Evolutionary conservation across 1,140 invertebrate genomes (phyloP).

Genomic region (Akabosia matsudoensis): DNA sequence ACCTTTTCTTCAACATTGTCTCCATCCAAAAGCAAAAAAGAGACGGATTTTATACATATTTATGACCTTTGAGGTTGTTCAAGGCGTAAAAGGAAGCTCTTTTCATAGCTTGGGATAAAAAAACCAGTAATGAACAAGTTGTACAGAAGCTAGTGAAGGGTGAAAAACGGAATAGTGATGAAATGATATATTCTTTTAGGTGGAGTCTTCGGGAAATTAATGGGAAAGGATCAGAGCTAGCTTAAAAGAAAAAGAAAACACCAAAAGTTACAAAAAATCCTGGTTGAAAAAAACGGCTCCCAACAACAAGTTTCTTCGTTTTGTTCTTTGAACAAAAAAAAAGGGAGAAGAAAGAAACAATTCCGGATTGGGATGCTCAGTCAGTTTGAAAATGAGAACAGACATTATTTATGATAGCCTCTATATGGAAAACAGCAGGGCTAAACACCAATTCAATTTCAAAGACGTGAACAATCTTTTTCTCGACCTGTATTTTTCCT

Average conservation of each 20-base stretch:
- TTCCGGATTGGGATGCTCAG: not conserved
- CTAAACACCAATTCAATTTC: too few species aligned
- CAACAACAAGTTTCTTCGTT: not conserved
- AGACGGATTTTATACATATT: not conserved
- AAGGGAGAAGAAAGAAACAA: too few species aligned
- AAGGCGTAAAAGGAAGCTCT: not conserved
- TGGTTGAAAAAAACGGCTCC: not conserved
- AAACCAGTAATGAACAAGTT: not conserved
- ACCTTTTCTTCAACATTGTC: too few species aligned
- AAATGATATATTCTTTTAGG: conserved; percentile 16
- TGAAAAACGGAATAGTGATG: not conserved
- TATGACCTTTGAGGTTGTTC: not conserved
- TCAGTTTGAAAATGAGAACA: conserved; percentile 7
- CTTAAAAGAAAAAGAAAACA: not conserved
- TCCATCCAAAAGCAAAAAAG: too few species aligned
- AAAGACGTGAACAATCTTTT: too few species aligned
- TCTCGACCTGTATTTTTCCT: too few species aligned
- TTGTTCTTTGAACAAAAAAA: not conserved
- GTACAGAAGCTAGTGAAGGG: not conserved
- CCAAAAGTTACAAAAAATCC: too few species aligned
- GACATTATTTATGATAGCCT: conserved; percentile 13
- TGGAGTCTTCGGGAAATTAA: not conserved
- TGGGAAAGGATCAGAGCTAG: not conserved
- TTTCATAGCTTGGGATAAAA: not conserved
- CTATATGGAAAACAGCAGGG: not conserved